Evolutionary conservation across 1,140 invertebrate genomes (phyloP).

Genomic region (Cotesia typhae): DNA sequence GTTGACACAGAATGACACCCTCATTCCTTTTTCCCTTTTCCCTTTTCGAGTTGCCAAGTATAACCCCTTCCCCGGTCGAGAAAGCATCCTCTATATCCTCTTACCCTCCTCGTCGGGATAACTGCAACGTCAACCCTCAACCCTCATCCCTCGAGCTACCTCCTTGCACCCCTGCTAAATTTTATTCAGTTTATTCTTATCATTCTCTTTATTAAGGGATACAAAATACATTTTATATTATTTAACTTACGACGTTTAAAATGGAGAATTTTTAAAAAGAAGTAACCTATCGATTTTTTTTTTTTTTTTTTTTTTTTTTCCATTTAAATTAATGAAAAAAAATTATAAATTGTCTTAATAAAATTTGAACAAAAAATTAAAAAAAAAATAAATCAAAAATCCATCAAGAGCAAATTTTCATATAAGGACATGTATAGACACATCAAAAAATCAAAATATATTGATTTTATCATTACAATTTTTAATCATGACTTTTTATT

Average conservation of each 20-base stretch:
- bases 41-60: background rate
- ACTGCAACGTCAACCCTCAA: slow-evolving; percentile 39
- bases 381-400: too few relatives aligned
- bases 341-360: too few relatives aligned
- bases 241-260: too few relatives aligned
- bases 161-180: slow-evolving; percentile 35
- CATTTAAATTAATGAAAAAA: too few relatives aligned
- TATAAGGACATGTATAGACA: too few relatives aligned
- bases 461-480: too few relatives aligned
- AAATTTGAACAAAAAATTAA: too few relatives aligned
- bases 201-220: slow-evolving; percentile 1
- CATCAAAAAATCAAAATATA: too few relatives aligned
- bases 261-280: too few relatives aligned
- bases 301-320: too few relatives aligned
- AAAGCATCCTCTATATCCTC: slow-evolving; percentile 28
- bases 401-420: too few relatives aligned
- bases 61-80: slow-evolving; percentile 4
- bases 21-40: slow-evolving; percentile 33
- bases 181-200: slow-evolving; percentile 26
- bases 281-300: too few relatives aligned
- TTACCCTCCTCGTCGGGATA: slow-evolving; percentile 44
- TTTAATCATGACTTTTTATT: slow-evolving; percentile 1
- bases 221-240: slow-evolving; percentile 27
- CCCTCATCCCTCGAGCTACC: slow-evolving; percentile 20
- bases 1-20: slow-evolving; percentile 65